Evolutionary conservation across 2,888 invertebrate species (phyloP), one percentile per base, ranked within the genome.

Genomic region (Mythimna loreyi): DNA sequence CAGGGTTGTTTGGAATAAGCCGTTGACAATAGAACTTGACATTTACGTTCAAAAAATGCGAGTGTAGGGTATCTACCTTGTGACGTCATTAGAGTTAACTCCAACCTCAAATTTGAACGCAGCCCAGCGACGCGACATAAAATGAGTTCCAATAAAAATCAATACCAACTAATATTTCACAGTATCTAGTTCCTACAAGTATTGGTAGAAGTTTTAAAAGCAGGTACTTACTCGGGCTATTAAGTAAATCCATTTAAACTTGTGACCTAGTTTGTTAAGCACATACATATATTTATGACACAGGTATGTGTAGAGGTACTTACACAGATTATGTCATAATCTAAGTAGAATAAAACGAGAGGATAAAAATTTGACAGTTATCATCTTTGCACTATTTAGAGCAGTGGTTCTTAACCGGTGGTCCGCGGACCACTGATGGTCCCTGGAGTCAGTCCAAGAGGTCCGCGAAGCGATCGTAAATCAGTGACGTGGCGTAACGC

Each of bases 211-310:
- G 28, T 75, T 80, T 78, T 80, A 78, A 78, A 78, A 81, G 72
- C 69, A 61, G 70, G 50, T 72, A 77, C 82, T 81, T 81, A 72
- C 55, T 45, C 60, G 45, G 61, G 36, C 70, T 80, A 78, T 80
- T 81, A 78, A 65, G 43, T 40, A 78, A 80, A 82, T 82, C 81
- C 78, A 72, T 75, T 82, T 75, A 75, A 79, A 72, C 70, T 74
- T 53, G 62, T 71, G 78, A 80, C 83, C 81, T 45, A 64, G 68
- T 76, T 80, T n/a, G 25, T 59, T 55, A 45, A 47, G 13, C 49
- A 53, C 19, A n/a, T 36, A 73, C 56, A 28, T 72, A 28, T 52
- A 8, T 45, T 45, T 63, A 21, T 50, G 49, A 40, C 30, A n/a
- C 40, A 16, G 8, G 16, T 65, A 33, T 33, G 55, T 28, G 33